phyloP scores from a whole-genome alignment of 2,113 vertebrate genomes.

The Cisticola juncidis region DNA sequence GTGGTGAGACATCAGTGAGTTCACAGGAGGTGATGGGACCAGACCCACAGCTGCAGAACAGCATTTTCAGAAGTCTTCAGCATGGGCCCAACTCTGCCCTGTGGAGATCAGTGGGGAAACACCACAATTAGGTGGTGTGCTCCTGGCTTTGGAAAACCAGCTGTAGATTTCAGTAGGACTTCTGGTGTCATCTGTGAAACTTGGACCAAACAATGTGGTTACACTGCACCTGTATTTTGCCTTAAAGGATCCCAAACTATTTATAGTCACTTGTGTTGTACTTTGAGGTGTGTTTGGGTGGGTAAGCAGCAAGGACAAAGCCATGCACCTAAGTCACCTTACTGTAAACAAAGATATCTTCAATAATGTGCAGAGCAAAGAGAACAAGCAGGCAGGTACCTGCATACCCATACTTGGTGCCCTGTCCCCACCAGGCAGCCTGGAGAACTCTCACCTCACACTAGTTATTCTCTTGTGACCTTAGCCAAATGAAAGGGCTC shows the following conservation, averaged over 20 bases:
- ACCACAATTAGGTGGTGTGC: not conserved
- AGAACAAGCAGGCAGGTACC: not conserved
- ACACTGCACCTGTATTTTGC: not conserved
- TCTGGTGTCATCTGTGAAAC: not conserved
- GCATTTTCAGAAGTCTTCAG: not conserved
- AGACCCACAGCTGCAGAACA: not conserved
- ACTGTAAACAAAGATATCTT: not conserved
- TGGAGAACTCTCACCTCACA: not conserved
- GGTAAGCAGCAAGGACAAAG: constrained; percentile 20
- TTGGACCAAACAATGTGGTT: not conserved
- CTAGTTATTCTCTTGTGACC: fast-evolving
- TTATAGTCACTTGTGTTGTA: not conserved
- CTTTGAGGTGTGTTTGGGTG: constrained; percentile 33
- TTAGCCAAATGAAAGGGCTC: not conserved
- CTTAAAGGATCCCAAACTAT: constrained; percentile 5
- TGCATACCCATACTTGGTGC: fast-evolving
- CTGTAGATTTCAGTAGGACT: not conserved
- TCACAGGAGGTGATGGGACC: not conserved
- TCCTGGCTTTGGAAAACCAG: not conserved
- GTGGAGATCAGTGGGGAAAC: not conserved
- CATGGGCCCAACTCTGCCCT: not conserved
- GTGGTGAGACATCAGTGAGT: not conserved
- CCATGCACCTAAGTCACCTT: not conserved
- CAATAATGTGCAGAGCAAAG: not conserved
- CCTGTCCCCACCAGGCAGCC: not conserved